Evolutionary conservation across 2,888 invertebrate species (phyloP).

Genomic region (Cantharis flavilabris): DNA sequence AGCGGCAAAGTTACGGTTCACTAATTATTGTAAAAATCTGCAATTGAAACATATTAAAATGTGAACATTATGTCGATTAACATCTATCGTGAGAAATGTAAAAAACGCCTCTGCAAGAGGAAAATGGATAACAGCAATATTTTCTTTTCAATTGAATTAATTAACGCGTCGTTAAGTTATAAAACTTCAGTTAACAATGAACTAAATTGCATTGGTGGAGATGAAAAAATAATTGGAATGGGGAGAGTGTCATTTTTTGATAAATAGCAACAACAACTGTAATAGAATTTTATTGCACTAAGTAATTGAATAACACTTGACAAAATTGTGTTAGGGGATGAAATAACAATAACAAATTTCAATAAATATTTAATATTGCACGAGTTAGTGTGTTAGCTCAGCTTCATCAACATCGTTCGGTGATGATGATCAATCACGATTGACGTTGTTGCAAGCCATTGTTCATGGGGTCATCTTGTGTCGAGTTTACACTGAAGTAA

Average conservation of each 20-base stretch:
- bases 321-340: not conserved
- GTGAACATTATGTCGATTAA: not conserved
- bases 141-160: not conserved
- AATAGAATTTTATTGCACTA: not conserved
- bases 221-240: not conserved
- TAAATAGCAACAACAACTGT: not conserved
- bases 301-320: slow-evolving; percentile 1
- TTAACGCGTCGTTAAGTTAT: not conserved
- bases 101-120: too few species aligned
- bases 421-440: slow-evolving; percentile 34
- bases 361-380: slow-evolving; percentile 1
- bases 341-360: not conserved
- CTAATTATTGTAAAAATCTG: not conserved
- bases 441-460: slow-evolving; percentile 32
- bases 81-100: too few species aligned
- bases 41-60: not conserved
- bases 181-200: not conserved
- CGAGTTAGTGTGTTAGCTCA: slow-evolving; percentile 12
- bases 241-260: not conserved
- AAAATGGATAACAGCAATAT: too few species aligned
- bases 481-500: slow-evolving; percentile 15
- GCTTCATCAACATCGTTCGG: slow-evolving; percentile 31
- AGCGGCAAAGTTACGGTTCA: not conserved
- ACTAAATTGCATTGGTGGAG: not conserved
- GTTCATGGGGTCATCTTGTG: slow-evolving; percentile 23